Percentiles rank a stretch among this genome's conserved stretches.
Conservation (phyloP, 2,888 invertebrate genomes). For the Steinernema carpocapsae region DNA sequence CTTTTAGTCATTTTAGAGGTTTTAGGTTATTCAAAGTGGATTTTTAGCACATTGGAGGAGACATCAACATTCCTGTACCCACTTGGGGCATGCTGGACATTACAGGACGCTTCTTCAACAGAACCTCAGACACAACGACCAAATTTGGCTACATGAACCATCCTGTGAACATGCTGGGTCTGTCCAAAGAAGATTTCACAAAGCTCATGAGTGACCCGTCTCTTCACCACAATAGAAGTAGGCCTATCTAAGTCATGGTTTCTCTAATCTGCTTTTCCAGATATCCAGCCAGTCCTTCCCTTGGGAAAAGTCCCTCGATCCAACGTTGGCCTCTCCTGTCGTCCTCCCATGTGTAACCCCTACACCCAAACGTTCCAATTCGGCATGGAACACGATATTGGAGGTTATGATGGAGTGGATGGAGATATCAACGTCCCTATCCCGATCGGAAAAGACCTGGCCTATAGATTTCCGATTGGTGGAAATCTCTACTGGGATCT, state of each 20-base stretch:
- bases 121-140: conserved; percentile 40
- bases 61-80: conserved; percentile 32
- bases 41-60: conserved; percentile 35
- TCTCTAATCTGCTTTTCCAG: conserved; percentile 37
- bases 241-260: not conserved
- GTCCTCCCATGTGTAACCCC: conserved; percentile 55
- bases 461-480: conserved; percentile 58
- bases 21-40: not conserved
- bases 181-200: conserved; percentile 57
- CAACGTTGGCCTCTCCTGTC: conserved; percentile 49
- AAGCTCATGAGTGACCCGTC: conserved; percentile 54
- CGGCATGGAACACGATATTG: conserved; percentile 42
- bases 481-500: conserved; percentile 57
- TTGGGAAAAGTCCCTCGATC: conserved; percentile 50
- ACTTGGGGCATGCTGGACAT: conserved; percentile 34
- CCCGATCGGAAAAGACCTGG: conserved; percentile 36
- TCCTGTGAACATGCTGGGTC: conserved; percentile 62
- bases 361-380: conserved; percentile 49
- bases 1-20: no score
- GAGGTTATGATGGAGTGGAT: not conserved
- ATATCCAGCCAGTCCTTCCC: conserved; percentile 52
- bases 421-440: conserved; percentile 21
- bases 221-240: conserved; percentile 54
- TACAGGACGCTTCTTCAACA: conserved; percentile 51
- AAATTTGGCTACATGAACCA: conserved; percentile 60